A percentile compares a stretch with the other conserved stretches of the same genome.
Conservation (phyloP, 2,113 vertebrate species). For the Chamaetylas fuelleborni region DNA sequence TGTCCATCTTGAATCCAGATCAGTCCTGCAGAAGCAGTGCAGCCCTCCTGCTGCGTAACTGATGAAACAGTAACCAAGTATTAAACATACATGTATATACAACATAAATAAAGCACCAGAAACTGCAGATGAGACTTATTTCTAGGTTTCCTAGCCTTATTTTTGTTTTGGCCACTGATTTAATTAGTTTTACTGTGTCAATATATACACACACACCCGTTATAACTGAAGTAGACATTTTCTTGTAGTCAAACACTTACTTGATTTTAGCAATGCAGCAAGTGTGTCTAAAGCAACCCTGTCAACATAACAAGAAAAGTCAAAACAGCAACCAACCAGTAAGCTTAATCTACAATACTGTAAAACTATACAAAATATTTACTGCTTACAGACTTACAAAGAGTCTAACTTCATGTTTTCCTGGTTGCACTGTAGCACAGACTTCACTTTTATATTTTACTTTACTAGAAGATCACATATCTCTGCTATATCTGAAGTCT, state of each 20-base stretch:
- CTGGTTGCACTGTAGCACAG: not conserved
- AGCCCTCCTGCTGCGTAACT: not conserved
- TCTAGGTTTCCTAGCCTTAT: not conserved
- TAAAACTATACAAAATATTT: constrained; percentile 36
- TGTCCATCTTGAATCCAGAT: not conserved
- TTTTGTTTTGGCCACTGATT: not conserved
- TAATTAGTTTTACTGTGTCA: not conserved
- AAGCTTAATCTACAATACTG: constrained; percentile 62
- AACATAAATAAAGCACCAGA: not conserved
- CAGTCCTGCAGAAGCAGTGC: not conserved
- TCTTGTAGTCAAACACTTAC: constrained; percentile 83
- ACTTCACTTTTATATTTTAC: not conserved
- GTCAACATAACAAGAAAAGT: constrained; percentile 77
- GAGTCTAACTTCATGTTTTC: not conserved
- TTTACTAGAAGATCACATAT: not conserved
- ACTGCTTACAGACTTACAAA: constrained; percentile 14
- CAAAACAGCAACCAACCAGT: constrained; percentile 68
- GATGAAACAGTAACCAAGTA: not conserved
- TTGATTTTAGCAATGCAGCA: constrained; percentile 96
- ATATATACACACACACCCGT: not conserved
- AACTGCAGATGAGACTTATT: not conserved
- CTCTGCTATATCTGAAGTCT: not conserved
- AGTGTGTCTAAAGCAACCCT: constrained; percentile 96
- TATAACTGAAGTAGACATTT: not conserved
- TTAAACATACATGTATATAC: not conserved